phyloP scores from a whole-genome alignment of 1,140 invertebrate genomes.

The Matsumurasca onukii region DNA sequence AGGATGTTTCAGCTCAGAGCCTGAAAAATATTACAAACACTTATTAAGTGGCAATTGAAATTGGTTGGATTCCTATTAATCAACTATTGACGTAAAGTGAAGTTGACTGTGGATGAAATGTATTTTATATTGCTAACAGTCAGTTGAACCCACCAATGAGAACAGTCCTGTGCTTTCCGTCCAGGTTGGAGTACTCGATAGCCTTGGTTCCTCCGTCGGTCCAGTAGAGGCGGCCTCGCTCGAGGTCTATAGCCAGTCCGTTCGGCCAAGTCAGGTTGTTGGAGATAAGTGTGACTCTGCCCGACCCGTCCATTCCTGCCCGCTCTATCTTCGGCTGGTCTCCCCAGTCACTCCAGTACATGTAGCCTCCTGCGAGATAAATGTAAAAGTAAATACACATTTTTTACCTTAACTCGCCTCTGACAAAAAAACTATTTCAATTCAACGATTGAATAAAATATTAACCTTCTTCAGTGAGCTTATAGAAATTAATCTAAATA shows the following conservation, averaged over 20 bases:
- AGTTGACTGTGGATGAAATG: no score
- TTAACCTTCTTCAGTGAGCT: no score
- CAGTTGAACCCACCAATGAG: conserved; percentile 61
- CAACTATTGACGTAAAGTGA: no score
- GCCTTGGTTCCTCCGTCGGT: conserved; percentile 76
- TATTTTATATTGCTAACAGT: no score
- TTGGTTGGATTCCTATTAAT: neutral
- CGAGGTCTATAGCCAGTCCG: conserved; percentile 77
- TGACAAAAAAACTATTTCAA: no score
- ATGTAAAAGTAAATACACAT: no score
- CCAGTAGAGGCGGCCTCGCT: conserved; percentile 71
- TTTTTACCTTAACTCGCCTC: no score
- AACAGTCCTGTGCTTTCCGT: conserved; percentile 71
- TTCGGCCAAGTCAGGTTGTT: conserved; percentile 78
- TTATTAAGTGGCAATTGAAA: neutral
- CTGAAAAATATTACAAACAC: conserved; percentile 17
- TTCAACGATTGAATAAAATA: no score
- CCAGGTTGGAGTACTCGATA: conserved; percentile 79
- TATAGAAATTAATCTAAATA: neutral
- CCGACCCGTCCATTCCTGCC: conserved; percentile 84
- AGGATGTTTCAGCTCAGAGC: conserved; percentile 65
- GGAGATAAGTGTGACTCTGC: conserved; percentile 63
- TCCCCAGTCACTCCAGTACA: conserved; percentile 94
- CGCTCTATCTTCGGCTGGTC: conserved; percentile 75
- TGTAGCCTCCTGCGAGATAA: conserved; percentile 60